Percentiles rank a stretch among this genome's conserved stretches.
Conservation (phyloP, 2,113 vertebrate genomes). For the Rhegmatorhina hoffmannsi region DNA sequence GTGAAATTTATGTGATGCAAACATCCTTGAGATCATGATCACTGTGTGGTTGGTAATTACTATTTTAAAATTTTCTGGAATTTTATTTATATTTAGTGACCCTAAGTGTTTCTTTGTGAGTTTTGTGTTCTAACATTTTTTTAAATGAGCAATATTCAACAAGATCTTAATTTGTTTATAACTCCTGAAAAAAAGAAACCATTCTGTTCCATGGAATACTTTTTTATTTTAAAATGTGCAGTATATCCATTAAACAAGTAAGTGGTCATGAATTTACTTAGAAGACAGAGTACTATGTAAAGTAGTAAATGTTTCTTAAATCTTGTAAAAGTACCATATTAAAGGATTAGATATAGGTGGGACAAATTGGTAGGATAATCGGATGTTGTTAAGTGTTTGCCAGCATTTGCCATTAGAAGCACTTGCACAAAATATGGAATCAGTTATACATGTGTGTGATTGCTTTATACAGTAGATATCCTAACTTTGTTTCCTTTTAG, state of each 20-base stretch:
- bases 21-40: not conserved
- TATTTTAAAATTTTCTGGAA: not conserved
- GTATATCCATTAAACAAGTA: not conserved
- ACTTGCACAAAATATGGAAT: not conserved
- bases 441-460: not conserved
- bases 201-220: not conserved
- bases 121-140: not conserved
- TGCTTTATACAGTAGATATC: not conserved
- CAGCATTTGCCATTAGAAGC: not conserved
- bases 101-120: not conserved
- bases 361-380: not conserved
- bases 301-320: not conserved
- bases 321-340: not conserved
- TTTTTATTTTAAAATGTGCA: not conserved
- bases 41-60: not conserved
- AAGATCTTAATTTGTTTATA: not conserved
- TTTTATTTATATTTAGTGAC: not conserved
- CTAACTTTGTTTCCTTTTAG: constrained; percentile 66
- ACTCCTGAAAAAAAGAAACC: not conserved
- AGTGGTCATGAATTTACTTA: not conserved
- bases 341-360: not conserved
- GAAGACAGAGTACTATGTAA: not conserved
- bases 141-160: not conserved
- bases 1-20: not conserved
- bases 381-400: not conserved